Evolutionary conservation across 1,140 invertebrate genomes (phyloP).

Genomic region (Elysia chlorotica): DNA sequence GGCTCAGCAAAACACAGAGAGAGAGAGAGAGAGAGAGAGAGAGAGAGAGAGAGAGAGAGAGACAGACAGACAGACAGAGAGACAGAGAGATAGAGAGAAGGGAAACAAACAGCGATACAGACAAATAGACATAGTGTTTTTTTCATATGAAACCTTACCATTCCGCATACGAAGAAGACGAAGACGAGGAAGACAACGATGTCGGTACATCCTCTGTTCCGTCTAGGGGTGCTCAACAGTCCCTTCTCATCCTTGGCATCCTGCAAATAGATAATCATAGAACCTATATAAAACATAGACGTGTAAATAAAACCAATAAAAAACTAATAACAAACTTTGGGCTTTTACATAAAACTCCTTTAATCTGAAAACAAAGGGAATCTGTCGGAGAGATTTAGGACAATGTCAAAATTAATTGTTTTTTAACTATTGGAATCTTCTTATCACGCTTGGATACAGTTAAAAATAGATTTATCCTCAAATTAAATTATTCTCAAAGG

Average conservation of each 20-base stretch:
- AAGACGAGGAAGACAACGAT: constrained; percentile 83
- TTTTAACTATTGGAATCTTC: background rate
- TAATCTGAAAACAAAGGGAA: background rate
- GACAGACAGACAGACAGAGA: constrained; percentile 16
- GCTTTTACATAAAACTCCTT: background rate
- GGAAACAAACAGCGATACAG: background rate
- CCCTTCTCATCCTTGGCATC: constrained; percentile 41
- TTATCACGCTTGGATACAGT: background rate
- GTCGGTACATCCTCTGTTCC: constrained; percentile 72
- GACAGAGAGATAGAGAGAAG: background rate
- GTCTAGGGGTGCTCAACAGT: constrained; percentile 42
- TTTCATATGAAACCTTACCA: no score
- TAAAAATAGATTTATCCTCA: background rate
- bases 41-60: constrained; percentile 16
- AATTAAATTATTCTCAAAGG: background rate
- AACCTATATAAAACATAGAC: background rate
- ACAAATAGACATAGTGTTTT: no score
- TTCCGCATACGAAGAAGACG: constrained; percentile 82
- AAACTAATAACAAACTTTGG: background rate
- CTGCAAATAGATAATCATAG: constrained; percentile 25
- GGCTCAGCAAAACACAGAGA: background rate
- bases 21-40: constrained; percentile 6
- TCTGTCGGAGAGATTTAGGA: background rate
- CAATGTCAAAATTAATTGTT: background rate
- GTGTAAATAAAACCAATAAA: background rate